Base-by-base conservation (phyloP, 2,113 vertebrate genomes). In the Phrynosoma blainvillii region DNA sequence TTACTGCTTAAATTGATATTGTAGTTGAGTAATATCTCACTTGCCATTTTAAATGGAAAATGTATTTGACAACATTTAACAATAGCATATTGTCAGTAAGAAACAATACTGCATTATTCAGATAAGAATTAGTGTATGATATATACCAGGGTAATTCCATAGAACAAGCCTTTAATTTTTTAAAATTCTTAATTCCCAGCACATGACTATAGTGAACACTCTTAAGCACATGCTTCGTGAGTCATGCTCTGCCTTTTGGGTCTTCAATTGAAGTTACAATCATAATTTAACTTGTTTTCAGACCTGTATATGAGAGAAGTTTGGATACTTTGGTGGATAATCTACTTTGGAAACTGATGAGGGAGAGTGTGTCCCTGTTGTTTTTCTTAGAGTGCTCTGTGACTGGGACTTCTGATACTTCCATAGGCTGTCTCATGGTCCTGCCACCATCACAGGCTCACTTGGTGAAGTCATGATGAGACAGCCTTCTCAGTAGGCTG, bases 21-120 rank as follows among this genome's bases (percentile, higher is more conserved):
- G 1, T 21, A 21, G 66, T 87, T 84, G 88, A 92, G 90, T 89
- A 56, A 89, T 47, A 59, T 0, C 70, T 21, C 54, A 23, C 9
- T 81, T 62, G 36, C 25, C 82, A 10, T 23, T 85, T 86, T 79
- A 30, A 79, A 25, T 81, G 13, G 54, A 7, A 76, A 47, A 47
- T 47, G 47, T 47, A 47, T 47, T 47, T 47, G 47, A 47, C 47
- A 47, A 7, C 7, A 47, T 47, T 47, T 47, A 47, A 47, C 5
- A 47, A 4, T 47, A 47, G 7, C 47, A 47, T 47, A 47, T 47
- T 47, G 47, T 47, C 47, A 47, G 47, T 47, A 47, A 47, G 47
- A 47, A 70, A 6, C 80, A 6, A 3, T 77, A 68, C 86, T 36
- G 40, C 52, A 78, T 78, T 30, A 78, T 52, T 25, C 42, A 52